Evolutionary conservation across 1,140 invertebrate species (phyloP), one percentile per base, ranked within the genome.

Genomic region (Mya arenaria): DNA sequence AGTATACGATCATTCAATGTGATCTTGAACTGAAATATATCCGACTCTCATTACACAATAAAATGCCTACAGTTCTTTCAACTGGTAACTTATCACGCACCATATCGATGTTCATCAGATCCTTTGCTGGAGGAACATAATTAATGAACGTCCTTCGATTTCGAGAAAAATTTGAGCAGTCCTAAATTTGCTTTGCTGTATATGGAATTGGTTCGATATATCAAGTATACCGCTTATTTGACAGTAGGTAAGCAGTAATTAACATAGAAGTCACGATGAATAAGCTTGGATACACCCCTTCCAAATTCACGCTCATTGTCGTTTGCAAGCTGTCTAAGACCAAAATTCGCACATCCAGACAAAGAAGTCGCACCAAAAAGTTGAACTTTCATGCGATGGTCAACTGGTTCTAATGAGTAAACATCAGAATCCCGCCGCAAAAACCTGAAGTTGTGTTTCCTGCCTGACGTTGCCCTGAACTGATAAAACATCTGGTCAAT

Each of bases 401-500:
- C 82, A 17, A 48, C 23, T 15, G 84, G 80, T 58, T 79, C 41
- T 6, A 25, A 23, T n/a, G 19, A 25, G 0, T n/a, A 37, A 2
- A 55, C 58, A 8, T 75, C 23, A n/a, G 19, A 17, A 23, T 34
- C 3, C n/a, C 13, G 13, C 84, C 79, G 84, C 15, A 78, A 44
- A 72, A 87, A 85, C 8, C 72, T 41, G 10, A 84, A 52, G 25
- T 37, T 82, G 55, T 80, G 63, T 44, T 75, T n/a, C 55, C 81
- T n/a, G 8, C 82, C 66, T n/a, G 73, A 39, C 34, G 63, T 55
- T 52, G 85, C 72, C 19, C 34, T 30, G 39, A 72, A 72, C 39
- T 85, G 72, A 65, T 84, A 65, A 66, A 87, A 87, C 80, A 81
- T 85, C 6, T 36, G 25, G 30, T 86, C 82, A 37, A 86, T 81